Evolutionary conservation across 2,888 invertebrate genomes (phyloP).

Genomic region (Drosophila subquinaria): DNA sequence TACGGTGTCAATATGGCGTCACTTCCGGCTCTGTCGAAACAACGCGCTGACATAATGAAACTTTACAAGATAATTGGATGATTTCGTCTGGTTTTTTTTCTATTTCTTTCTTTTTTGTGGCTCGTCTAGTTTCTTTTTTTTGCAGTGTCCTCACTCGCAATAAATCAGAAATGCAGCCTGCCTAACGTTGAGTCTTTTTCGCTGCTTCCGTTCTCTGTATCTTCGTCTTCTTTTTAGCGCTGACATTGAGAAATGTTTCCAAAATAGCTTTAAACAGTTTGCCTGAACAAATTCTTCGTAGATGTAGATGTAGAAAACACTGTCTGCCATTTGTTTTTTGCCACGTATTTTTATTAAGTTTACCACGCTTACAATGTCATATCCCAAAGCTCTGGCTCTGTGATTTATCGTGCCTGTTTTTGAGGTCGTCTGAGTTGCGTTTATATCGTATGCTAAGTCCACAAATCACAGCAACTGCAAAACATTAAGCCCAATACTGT

Average conservation of each 20-base stretch:
- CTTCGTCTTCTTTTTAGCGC: slow-evolving; percentile 23
- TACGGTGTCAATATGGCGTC: slow-evolving; percentile 72
- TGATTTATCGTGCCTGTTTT: slow-evolving; percentile 65
- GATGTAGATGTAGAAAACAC: slow-evolving; percentile 12
- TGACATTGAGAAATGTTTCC: slow-evolving; percentile 71
- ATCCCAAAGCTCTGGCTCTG: slow-evolving; percentile 49
- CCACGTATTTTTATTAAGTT: slow-evolving; percentile 70
- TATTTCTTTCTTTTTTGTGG: slow-evolving; percentile 11
- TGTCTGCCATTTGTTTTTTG: slow-evolving; percentile 57
- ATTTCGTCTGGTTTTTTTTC: slow-evolving; percentile 48
- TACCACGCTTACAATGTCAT: slow-evolving; percentile 55
- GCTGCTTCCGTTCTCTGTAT: neutral
- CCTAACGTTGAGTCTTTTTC: slow-evolving; percentile 35
- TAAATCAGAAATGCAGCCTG: slow-evolving; percentile 66
- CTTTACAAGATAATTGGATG: slow-evolving; percentile 81
- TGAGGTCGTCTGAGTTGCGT: slow-evolving; percentile 53
- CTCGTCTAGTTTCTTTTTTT: slow-evolving; percentile 17
- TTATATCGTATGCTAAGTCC: slow-evolving; percentile 61
- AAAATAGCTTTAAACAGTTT: slow-evolving; percentile 56
- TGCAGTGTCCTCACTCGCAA: slow-evolving; percentile 36
- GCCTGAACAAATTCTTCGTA: slow-evolving; percentile 3
- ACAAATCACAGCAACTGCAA: slow-evolving; percentile 69
- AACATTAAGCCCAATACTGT: slow-evolving; percentile 56
- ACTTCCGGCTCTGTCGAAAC: slow-evolving; percentile 57
- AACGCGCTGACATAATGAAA: slow-evolving; percentile 74